phyloP scores from a whole-genome alignment of 2,113 vertebrate species.

The Psittacula cyanocephala region DNA sequence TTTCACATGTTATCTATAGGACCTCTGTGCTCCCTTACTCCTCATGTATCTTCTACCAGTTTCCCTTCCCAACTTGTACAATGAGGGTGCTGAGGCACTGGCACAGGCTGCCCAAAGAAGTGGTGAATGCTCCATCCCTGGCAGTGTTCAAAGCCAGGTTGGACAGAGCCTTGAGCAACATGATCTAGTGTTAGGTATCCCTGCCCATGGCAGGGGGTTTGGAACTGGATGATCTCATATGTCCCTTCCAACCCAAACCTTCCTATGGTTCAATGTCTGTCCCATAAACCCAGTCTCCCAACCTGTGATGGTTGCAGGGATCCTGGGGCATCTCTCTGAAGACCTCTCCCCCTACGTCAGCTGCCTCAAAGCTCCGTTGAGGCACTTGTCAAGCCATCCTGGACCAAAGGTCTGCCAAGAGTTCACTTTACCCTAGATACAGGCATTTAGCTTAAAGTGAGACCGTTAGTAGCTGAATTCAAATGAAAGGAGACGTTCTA shows the following conservation, averaged over 20 bases:
- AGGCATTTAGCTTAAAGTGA: background rate
- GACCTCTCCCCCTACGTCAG: background rate
- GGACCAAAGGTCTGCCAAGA: background rate
- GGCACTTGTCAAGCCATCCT: background rate
- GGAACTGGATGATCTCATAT: background rate
- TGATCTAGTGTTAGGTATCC: background rate
- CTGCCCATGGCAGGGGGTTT: background rate
- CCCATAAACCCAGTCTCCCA: background rate
- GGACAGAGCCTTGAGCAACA: background rate
- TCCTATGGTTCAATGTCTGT: background rate
- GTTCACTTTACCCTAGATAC: background rate
- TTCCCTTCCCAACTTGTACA: background rate
- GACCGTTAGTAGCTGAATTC: background rate
- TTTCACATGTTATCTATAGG: fast-evolving
- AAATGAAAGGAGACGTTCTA: background rate
- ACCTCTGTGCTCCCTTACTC: background rate
- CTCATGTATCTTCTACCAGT: fast-evolving
- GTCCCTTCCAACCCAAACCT: background rate
- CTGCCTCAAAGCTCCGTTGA: background rate
- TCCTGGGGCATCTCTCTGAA: background rate
- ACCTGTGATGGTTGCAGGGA: background rate
- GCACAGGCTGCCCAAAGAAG: background rate
- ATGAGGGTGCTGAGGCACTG: background rate
- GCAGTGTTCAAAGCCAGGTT: background rate
- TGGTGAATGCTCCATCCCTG: background rate